These are phyloP conservation scores for Melanotaenia duboulayi DNA, from an alignment of 2,113 vertebrate species.

Conservation along the genomic window DNA sequence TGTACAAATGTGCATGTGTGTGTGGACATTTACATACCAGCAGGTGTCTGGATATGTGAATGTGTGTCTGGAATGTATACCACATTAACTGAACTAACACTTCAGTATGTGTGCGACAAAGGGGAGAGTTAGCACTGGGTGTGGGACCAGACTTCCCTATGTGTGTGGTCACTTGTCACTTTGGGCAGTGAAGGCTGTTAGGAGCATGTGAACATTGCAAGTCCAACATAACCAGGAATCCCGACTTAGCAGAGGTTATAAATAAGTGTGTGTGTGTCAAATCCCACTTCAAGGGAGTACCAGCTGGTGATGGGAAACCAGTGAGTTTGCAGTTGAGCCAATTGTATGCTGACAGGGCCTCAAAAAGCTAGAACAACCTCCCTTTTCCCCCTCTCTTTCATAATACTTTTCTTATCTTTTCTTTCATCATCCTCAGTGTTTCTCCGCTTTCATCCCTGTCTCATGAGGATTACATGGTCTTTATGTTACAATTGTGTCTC, in stretches of 20 bases:
- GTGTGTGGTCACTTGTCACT: slow-evolving; percentile 72
- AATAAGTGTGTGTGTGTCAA: slow-evolving; percentile 67
- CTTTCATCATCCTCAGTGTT: background rate
- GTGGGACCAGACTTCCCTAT: slow-evolving; percentile 51
- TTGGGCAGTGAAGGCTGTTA: slow-evolving; percentile 43
- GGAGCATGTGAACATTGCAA: slow-evolving; percentile 72
- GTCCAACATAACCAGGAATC: slow-evolving; percentile 66
- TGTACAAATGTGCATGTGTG: background rate
- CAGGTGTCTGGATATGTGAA: slow-evolving; percentile 16
- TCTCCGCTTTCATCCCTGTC: background rate
- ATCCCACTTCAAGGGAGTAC: slow-evolving; percentile 55
- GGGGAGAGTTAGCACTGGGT: slow-evolving; percentile 17
- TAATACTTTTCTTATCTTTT: background rate
- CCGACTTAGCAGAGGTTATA: slow-evolving; percentile 72
- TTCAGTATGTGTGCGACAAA: slow-evolving; percentile 29
- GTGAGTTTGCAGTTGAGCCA: slow-evolving; percentile 38
- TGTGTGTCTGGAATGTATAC: slow-evolving; percentile 59
- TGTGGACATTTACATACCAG: slow-evolving; percentile 1
- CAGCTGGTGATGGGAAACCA: slow-evolving; percentile 64
- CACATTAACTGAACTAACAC: slow-evolving; percentile 51
- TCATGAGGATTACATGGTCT: background rate
- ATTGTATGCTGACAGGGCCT: slow-evolving; percentile 14
- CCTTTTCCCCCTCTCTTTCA: background rate
- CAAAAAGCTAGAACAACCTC: slow-evolving; percentile 1
- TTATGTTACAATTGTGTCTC: background rate